These are phyloP conservation scores for Lasiurus borealis DNA, from an alignment of 2,113 vertebrate species.

Conservation along the genomic window DNA sequence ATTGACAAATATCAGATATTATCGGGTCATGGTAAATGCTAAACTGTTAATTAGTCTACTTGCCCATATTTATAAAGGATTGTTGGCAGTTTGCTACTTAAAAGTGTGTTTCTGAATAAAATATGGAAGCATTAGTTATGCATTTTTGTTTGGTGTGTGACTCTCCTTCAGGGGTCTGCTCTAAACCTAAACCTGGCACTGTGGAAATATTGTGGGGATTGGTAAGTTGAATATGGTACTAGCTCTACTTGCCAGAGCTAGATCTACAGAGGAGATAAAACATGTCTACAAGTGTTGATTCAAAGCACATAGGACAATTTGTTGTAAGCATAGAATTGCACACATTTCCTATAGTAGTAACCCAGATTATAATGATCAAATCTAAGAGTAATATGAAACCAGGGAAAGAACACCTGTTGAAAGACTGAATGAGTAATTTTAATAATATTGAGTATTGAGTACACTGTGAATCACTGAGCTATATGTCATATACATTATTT, in stretches of 20 bases:
- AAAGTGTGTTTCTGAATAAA: background rate
- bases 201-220: background rate
- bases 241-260: background rate
- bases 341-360: background rate
- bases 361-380: background rate
- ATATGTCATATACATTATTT: background rate
- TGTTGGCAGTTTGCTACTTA: background rate
- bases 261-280: constrained; percentile 1
- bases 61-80: background rate
- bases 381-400: constrained; percentile 13
- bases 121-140: background rate
- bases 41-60: background rate
- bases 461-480: background rate
- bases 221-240: background rate
- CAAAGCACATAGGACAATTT: background rate
- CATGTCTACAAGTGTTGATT: background rate
- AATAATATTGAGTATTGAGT: background rate
- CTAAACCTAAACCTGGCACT: background rate
- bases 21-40: background rate
- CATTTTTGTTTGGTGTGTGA: constrained; percentile 11
- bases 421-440: constrained; percentile 17
- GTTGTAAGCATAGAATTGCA: background rate
- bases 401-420: background rate
- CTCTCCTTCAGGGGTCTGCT: background rate
- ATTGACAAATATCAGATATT: background rate